Percentiles rank a stretch among this genome's conserved stretches.
Conservation (phyloP, 2,113 vertebrate genomes). For the Rhegmatorhina hoffmannsi region DNA sequence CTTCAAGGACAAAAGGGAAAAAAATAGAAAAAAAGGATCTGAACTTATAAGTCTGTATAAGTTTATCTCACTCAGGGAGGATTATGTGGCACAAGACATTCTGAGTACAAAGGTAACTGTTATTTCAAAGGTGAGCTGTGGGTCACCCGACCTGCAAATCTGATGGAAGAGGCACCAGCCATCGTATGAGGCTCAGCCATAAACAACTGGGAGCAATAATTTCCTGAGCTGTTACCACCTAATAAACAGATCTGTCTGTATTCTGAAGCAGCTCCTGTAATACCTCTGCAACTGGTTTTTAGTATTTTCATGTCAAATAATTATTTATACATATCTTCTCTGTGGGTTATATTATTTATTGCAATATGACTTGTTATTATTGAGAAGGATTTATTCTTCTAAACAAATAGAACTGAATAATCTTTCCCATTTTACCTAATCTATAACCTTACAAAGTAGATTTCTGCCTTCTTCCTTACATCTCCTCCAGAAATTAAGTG, state of each 20-base stretch:
- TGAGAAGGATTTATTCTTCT: not conserved
- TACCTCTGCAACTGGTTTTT: not conserved
- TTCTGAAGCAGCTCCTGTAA: not conserved
- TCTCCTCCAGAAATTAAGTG: not conserved
- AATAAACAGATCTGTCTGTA: not conserved
- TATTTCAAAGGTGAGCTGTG: not conserved
- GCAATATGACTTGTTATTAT: not conserved
- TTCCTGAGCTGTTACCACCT: not conserved
- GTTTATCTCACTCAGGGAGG: not conserved
- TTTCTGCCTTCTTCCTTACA: not conserved
- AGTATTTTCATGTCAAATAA: not conserved
- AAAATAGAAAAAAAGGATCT: accelerated
- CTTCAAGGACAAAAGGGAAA: not conserved
- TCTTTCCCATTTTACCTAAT: not conserved
- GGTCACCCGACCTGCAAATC: not conserved
- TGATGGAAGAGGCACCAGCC: not conserved
- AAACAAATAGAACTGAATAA: not conserved
- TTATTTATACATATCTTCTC: not conserved
- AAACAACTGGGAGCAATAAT: not conserved
- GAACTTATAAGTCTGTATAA: accelerated
- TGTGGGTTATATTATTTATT: not conserved
- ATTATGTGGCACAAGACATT: not conserved
- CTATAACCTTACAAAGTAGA: not conserved
- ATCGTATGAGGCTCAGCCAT: not conserved
- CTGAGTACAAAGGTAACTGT: not conserved